Base-by-base conservation (phyloP, 2,888 invertebrate genomes). In the Ochropacha duplaris region DNA sequence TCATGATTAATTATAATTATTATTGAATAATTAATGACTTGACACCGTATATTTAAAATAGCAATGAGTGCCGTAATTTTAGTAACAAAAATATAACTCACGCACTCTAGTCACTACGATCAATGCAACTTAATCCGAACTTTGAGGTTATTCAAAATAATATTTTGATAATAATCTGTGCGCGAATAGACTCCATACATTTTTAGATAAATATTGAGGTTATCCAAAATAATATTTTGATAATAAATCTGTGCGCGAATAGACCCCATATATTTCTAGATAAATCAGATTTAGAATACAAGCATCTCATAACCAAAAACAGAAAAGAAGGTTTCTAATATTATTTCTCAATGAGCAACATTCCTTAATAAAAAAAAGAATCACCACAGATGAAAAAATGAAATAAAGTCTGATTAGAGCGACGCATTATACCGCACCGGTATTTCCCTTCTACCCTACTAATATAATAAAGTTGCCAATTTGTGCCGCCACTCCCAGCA, bases 381-480 rank as follows among this genome's bases (percentile, higher is more conserved):
- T 31, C 31, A 9, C 19, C 24, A 50, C 50, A 52, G 52, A 52
- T 52, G 52, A 52, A 52, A 52, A 52, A 52, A 52, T 31, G 22
- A 52, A 52, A 52, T 52, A 52, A 62, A 66, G 59, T 75, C 68
- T 72, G 72, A 71, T 69, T 72, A 65, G 57, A 52, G 57, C 62
- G 65, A 57, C 62, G 64, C 65, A 59, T 50, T 61, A 50, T 49
- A 4, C 39, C 55, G 39, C 54, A 16, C 54, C 61, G 57, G 56
- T 57, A 54, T 57, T 61, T 54, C 67, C 65, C 64, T 57, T 58
- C 62, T 61, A 60, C 69, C 65, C 72, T 61, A 64, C 61, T 74
- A 74, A 78, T 78, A 77, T 81, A 83, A 79, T 79, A 80, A 80
- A 77, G 71, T 76, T 73, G 68, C 70, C 78, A 79, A 81, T 81